A percentile compares a stretch with the other conserved stretches of the same genome.
Conservation (phyloP, 1,140 invertebrate genomes). For the Eupristina koningsbergeri region DNA sequence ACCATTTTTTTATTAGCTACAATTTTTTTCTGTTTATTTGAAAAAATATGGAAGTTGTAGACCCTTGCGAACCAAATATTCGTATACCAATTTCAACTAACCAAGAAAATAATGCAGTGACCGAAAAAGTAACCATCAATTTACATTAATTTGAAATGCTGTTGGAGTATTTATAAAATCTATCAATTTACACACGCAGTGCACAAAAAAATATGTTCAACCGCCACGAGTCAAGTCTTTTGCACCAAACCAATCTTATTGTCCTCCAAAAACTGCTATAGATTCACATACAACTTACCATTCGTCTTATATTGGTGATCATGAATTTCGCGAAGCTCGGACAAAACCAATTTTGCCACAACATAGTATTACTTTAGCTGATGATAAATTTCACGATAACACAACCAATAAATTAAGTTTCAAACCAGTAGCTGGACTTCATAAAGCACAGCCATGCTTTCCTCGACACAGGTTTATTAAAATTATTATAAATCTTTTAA, state of each 20-base stretch:
- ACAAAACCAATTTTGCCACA: constrained; percentile 64
- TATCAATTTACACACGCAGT: constrained; percentile 47
- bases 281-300: constrained; percentile 76
- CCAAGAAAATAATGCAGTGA: constrained; percentile 17
- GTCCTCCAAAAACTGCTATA: constrained; percentile 71
- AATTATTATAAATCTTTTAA: neutral
- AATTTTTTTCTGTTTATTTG: constrained; percentile 3
- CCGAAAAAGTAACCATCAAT: neutral
- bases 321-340: constrained; percentile 56
- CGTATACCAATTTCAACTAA: neutral
- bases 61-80: constrained; percentile 26
- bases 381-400: constrained; percentile 62
- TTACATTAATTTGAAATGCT: neutral
- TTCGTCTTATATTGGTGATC: constrained; percentile 73
- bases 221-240: constrained; percentile 74
- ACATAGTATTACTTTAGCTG: constrained; percentile 58
- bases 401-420: constrained; percentile 66
- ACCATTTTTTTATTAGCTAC: neutral
- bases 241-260: constrained; percentile 71
- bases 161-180: neutral
- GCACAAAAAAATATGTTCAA: constrained; percentile 74
- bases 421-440: constrained; percentile 56
- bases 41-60: constrained; percentile 53
- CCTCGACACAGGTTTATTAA: constrained; percentile 61
- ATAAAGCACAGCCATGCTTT: constrained; percentile 61